Percentiles rank a stretch among this genome's conserved stretches.
These are phyloP conservation scores for Tragelaphus strepsiceros DNA, from an alignment of 2,113 vertebrate genomes.

Conservation along the genomic window DNA sequence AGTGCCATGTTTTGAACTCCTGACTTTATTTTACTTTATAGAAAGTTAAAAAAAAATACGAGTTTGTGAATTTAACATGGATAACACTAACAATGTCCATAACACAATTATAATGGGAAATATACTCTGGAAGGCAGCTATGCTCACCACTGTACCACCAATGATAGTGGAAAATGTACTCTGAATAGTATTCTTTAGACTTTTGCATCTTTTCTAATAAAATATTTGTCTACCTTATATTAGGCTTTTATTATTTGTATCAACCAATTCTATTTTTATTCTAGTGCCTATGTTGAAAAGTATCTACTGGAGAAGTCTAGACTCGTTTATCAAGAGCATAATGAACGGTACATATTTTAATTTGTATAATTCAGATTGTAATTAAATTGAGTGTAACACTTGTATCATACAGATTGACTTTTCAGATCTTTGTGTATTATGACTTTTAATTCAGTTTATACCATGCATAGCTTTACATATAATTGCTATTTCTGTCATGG, in stretches of 20 bases:
- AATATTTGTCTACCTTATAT: not conserved
- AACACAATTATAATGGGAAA: not conserved
- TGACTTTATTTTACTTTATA: constrained; percentile 9
- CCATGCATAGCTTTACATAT: not conserved
- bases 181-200: not conserved
- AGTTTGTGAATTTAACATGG: constrained; percentile 1
- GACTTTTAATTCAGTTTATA: constrained; percentile 15
- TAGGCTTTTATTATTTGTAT: constrained; percentile 21
- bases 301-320: constrained; percentile 98
- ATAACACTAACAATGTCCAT: not conserved
- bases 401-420: not conserved
- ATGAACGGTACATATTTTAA: constrained; percentile 88
- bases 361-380: constrained; percentile 27
- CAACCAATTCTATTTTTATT: constrained; percentile 69
- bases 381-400: constrained; percentile 17
- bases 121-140: constrained; percentile 77
- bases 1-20: not conserved
- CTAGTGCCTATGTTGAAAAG: constrained; percentile 97
- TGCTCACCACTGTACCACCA: constrained; percentile 83
- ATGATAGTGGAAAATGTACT: constrained; percentile 1
- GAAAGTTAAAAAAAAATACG: not conserved
- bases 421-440: constrained; percentile 19
- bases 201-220: constrained; percentile 10
- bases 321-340: constrained; percentile 98
- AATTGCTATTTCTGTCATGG: not conserved